A percentile compares a stretch with the other conserved stretches of the same genome.
phyloP scores from a whole-genome alignment of 2,797 vertebrate genomes.

The Hippocampus kuda region DNA sequence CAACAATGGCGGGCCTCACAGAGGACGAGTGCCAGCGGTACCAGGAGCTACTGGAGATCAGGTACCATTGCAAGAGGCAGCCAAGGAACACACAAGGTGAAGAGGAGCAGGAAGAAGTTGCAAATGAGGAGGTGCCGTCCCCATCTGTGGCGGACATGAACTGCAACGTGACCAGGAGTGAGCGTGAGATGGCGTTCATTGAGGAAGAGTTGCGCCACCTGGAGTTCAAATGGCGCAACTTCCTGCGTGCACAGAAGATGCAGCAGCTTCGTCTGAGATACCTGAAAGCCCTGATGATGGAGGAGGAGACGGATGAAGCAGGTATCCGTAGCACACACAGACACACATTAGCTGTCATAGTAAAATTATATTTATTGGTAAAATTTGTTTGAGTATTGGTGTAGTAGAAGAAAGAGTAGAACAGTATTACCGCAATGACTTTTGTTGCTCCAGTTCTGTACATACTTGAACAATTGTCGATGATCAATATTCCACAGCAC shows the following conservation, averaged over 20 bases:
- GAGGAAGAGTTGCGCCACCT: conserved; percentile 82
- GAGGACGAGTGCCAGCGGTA: conserved; percentile 74
- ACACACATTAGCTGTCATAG: too few relatives aligned
- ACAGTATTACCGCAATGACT: too few relatives aligned
- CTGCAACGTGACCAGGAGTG: conserved; percentile 59
- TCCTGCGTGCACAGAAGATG: conserved; percentile 79
- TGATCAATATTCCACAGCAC: too few relatives aligned
- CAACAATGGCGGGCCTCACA: conserved; percentile 66
- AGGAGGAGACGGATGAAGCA: conserved; percentile 56
- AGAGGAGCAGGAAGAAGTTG: neutral
- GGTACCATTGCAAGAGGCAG: conserved; percentile 72
- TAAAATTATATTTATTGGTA: too few relatives aligned
- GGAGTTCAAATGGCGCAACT: conserved; percentile 82
- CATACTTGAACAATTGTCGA: too few relatives aligned
- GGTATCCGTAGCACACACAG: neutral
- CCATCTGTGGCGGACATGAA: conserved; percentile 51
- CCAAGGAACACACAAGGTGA: conserved; percentile 25
- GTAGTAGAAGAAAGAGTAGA: too few relatives aligned
- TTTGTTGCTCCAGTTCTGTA: too few relatives aligned
- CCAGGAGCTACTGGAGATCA: conserved; percentile 72
- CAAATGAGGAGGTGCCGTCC: neutral
- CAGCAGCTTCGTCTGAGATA: conserved; percentile 78
- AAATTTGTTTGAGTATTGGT: too few relatives aligned
- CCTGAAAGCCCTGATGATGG: conserved; percentile 78
- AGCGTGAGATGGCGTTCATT: conserved; percentile 68